Evolutionary conservation across 2,888 invertebrate genomes (phyloP).

Genomic region (Dynastes tityus): DNA sequence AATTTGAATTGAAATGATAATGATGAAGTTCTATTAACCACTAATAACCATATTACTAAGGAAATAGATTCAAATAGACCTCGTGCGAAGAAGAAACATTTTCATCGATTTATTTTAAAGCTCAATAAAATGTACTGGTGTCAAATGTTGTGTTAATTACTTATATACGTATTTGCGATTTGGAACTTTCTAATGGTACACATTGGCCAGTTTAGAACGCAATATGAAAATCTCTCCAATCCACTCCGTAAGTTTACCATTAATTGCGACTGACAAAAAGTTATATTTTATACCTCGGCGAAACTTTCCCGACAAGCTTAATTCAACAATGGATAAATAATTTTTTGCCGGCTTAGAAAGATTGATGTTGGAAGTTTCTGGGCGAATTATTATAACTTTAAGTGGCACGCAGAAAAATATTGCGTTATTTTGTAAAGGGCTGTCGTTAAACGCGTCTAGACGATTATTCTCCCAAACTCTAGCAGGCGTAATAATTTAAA

Average conservation of each 20-base stretch:
- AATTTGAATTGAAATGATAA: too few relatives aligned
- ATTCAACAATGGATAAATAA: constrained; percentile 21
- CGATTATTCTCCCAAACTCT: neutral
- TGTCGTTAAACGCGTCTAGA: constrained; percentile 6
- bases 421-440: neutral
- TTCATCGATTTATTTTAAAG: too few relatives aligned
- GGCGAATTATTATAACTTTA: constrained; percentile 12
- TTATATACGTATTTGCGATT: too few relatives aligned
- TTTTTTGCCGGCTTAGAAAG: constrained; percentile 9
- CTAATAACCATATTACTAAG: too few relatives aligned
- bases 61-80: too few relatives aligned
- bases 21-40: too few relatives aligned
- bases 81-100: too few relatives aligned
- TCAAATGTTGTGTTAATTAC: too few relatives aligned
- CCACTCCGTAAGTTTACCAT: neutral
- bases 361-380: neutral
- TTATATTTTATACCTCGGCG: constrained; percentile 5
- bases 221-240: neutral
- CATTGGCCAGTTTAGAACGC: neutral
- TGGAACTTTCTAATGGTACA: neutral
- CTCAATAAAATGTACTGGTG: too few relatives aligned
- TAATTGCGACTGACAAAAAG: constrained; percentile 8
- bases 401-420: neutral
- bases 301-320: constrained; percentile 7
- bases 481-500: neutral